phyloP scores from a whole-genome alignment of 2,113 vertebrate genomes.

The Boleophthalmus pectinirostris region DNA sequence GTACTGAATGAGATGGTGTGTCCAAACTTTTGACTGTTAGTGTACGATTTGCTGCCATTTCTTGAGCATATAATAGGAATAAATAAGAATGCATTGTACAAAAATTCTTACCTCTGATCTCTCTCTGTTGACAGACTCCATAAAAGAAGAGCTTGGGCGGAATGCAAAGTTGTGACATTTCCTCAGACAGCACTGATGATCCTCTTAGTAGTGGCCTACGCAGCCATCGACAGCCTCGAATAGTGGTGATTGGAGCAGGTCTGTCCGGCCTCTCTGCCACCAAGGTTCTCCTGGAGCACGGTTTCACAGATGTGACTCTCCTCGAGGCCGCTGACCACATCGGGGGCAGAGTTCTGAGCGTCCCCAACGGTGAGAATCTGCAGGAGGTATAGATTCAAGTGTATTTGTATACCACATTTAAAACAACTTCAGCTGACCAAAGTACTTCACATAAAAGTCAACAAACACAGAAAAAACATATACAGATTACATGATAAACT shows the following conservation, averaged over 20 bases:
- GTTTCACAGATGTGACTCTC: conserved; percentile 95
- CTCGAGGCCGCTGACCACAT: conserved; percentile 93
- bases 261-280: conserved; percentile 93
- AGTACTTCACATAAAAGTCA: too few species aligned
- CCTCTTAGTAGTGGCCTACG: conserved; percentile 93
- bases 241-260: conserved; percentile 95
- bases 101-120: conserved; percentile 6
- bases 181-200: conserved; percentile 99
- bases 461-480: too few species aligned
- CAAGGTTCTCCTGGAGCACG: conserved; percentile 88
- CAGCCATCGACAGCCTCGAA: conserved; percentile 94
- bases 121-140: conserved; percentile 77
- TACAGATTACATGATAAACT: too few species aligned
- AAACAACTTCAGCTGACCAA: too few species aligned
- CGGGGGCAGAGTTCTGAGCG: conserved; percentile 93
- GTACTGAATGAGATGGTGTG: too few species aligned
- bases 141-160: conserved; percentile 95
- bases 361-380: conserved; percentile 86
- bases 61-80: not conserved
- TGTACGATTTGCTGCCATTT: not conserved
- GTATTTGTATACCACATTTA: too few species aligned
- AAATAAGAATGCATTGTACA: not conserved
- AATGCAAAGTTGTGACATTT: conserved; percentile 99
- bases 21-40: too few species aligned
- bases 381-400: not conserved